Base-by-base conservation (phyloP, 64 coral and sea anemone genomes). In the Orbicella faveolata region DNA sequence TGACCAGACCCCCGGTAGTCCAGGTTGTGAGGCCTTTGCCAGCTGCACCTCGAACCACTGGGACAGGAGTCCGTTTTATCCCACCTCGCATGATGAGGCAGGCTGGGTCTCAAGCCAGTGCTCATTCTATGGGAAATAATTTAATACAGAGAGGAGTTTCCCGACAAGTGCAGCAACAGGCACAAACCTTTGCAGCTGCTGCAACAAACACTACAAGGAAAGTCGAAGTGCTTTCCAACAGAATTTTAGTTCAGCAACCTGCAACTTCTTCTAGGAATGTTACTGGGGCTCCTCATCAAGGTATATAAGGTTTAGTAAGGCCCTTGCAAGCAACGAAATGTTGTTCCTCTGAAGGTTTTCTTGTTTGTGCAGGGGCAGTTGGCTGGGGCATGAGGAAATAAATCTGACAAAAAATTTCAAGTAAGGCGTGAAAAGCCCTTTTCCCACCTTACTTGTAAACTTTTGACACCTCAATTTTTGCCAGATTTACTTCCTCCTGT, bases 21-120 rank as follows among this genome's bases (percentile, higher is more conserved):
- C 18, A 67, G 15, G 14, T 11, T 1, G 67, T 9, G 67, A 26
- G 9, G 21, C 67, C 9, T 26, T 23, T 21, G 21, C 7, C 39
- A 33, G 0, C 39, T 72, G 18, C 20, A 48, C 9, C 64, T 33
- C 82, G 62, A 48, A 4, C 44, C 7, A 2, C 10, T 2, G 36
- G 64, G 39, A 4, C 17, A 14, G 37, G 20, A 0, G 26, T 8
- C n/a, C 82, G 82, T 44, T 85, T 85, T 66, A 30, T 85, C 73
- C 82, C 82, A 6, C 82, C 82, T 52, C 36, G 82, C 15, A 85
- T 85, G 82, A 85, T 72, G 82, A 85, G 14, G 21, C 34, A 52
- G 36, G 63, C 9, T 21, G 36, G 8, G 9, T 69, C 23, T 52
- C 63, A 70, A 6, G 23, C 36, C 17, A 26, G 6, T 51, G 37